Percentiles rank a stretch among this genome's conserved stretches.
These are phyloP conservation scores for Coenobita brevimanus DNA, from an alignment of 1,140 invertebrate genomes.

Conservation along the genomic window DNA sequence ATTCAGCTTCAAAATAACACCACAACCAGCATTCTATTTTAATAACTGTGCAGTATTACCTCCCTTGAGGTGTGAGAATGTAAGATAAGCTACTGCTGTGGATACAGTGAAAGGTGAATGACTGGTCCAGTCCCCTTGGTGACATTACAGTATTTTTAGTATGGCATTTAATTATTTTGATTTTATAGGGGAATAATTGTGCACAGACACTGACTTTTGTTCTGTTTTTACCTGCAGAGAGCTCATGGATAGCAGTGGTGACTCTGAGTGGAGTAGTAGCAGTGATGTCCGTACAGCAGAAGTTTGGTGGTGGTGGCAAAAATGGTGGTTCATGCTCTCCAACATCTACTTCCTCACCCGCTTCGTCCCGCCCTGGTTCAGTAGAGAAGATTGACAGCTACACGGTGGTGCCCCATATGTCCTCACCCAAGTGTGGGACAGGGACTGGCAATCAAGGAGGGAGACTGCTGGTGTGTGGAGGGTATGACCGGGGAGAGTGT, in stretches of 20 bases:
- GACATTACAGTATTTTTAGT: too few relatives aligned
- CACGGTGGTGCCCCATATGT: conserved; percentile 81
- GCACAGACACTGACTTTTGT: too few relatives aligned
- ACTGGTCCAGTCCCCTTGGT: too few relatives aligned
- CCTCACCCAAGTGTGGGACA: conserved; percentile 81
- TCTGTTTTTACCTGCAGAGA: too few relatives aligned
- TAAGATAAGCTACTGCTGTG: too few relatives aligned
- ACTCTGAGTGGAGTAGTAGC: conserved; percentile 79
- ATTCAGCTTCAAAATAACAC: too few relatives aligned
- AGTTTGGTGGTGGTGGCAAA: conserved; percentile 73
- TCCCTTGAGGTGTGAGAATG: too few relatives aligned
- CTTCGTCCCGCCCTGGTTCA: conserved; percentile 70
- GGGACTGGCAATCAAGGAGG: conserved; percentile 82
- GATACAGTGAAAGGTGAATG: too few relatives aligned
- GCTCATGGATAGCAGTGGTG: conserved; percentile 81
- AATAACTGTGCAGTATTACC: too few relatives aligned
- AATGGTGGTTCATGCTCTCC: conserved; percentile 70
- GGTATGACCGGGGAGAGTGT: conserved; percentile 90
- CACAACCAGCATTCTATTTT: too few relatives aligned
- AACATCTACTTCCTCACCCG: conserved; percentile 71
- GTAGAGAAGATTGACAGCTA: conserved; percentile 76
- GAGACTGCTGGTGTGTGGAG: conserved; percentile 85
- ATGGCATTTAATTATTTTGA: too few relatives aligned
- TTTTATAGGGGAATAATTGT: too few relatives aligned
- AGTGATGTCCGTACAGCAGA: conserved; percentile 79